phyloP scores from a whole-genome alignment of 2,797 vertebrate genomes.

The Hydrolagus colliei region DNA sequence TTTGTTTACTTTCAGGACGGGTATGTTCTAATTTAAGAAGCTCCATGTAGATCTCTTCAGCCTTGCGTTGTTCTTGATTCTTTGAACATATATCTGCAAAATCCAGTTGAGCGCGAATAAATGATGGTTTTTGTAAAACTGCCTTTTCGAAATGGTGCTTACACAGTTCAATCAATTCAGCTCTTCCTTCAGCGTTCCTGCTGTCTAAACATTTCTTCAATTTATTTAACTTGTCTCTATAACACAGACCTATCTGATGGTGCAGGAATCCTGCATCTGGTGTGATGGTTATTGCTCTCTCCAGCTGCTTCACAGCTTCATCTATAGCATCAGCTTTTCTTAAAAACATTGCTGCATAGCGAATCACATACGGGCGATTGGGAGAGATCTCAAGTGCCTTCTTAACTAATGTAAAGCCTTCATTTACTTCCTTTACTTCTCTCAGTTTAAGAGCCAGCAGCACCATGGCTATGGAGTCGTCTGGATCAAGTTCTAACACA shows the following conservation, averaged over 20 bases:
- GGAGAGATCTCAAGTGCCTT: constrained; percentile 42
- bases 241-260: constrained; percentile 41
- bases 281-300: constrained; percentile 34
- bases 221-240: constrained; percentile 36
- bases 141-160: constrained; percentile 38
- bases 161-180: constrained; percentile 26
- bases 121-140: constrained; percentile 33
- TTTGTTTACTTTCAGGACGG: constrained; percentile 36
- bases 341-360: constrained; percentile 45
- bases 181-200: constrained; percentile 27
- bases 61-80: constrained; percentile 33
- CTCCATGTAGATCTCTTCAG: constrained; percentile 36
- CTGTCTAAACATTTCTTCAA: background rate
- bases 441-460: constrained; percentile 49
- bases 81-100: constrained; percentile 35
- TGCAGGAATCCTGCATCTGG: constrained; percentile 39
- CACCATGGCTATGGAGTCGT: constrained; percentile 45
- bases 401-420: constrained; percentile 39
- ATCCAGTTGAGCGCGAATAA: constrained; percentile 34
- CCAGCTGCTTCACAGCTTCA: constrained; percentile 40
- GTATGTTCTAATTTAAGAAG: constrained; percentile 33
- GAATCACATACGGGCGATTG: constrained; percentile 41
- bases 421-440: background rate
- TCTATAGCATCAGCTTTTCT: constrained; percentile 36
- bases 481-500: constrained; percentile 41